Base-by-base conservation (phyloP, 2,113 vertebrate species). In the Corapipo altera region DNA sequence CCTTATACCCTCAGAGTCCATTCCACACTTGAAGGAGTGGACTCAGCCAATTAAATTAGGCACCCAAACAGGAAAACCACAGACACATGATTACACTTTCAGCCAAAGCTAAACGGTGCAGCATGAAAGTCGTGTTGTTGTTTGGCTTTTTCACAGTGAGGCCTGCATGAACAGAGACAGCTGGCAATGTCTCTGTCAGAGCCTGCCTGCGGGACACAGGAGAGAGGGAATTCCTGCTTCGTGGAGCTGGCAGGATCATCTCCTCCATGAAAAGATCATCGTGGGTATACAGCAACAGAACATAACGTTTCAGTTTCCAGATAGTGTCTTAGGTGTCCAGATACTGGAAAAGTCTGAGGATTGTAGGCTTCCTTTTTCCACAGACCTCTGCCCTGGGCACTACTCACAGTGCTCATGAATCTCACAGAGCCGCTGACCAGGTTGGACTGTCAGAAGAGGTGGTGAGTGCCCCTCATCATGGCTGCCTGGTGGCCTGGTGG, bases 61-160 rank as follows among this genome's bases (percentile, higher is more conserved):
- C 95, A 95, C 96, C 95, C 93, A 97, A 97, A 97, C 94, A 97
- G 96, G 95, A 97, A 97, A 97, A 97, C 93, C 95, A 94, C 94
- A 96, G 89, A 94, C 95, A 88, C 94, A 95, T 72, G 55, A 95
- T 91, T 93, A 35, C 67, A 83, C 55, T 85, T 89, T 55, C 81
- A 95, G 89, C 93, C 89, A 96, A 70, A 93, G 91, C 64, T 95
- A 77, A 94, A 93, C 1, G 39, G 89, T 90, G 79, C 75, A 89
- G 77, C 84, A 76, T 91, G 81, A 82, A 96, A 97, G 85, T 93
- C 1, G 0, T 95, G 85, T 55, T 94, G 91, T 58, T 96, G 77
- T 89, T 97, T 93, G 70, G 77, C 76, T 89, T 69, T 93, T 95
- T 77, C 72, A 73, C 58, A 70, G 58, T 46, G 59, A 85, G 72